A percentile compares a stretch with the other conserved stretches of the same genome.
Evolutionary conservation across 2,113 vertebrate species (phyloP).

Genomic region (Ceyx cyanopectus): DNA sequence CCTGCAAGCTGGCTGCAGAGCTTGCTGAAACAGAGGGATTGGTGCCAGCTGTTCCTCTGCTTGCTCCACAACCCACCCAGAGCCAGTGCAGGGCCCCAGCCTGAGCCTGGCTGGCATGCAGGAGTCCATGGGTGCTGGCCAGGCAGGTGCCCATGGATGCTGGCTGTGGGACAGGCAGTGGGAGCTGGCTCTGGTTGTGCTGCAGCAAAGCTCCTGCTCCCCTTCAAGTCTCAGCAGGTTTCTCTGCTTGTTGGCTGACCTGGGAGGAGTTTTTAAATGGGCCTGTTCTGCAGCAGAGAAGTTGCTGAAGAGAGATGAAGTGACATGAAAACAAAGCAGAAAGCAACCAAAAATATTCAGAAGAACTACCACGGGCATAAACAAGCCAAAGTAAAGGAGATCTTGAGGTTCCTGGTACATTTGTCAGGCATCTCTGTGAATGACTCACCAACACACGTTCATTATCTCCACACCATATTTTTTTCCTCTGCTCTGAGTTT

Average conservation of each 20-base stretch:
- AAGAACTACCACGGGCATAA: slow-evolving; percentile 1
- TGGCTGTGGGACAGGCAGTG: no score
- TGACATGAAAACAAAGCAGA: neutral
- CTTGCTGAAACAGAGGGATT: neutral
- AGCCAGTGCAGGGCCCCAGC: neutral
- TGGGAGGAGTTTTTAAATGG: slow-evolving; percentile 53
- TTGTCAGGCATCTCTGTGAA: neutral
- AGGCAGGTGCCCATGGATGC: neutral
- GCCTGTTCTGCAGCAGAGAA: neutral
- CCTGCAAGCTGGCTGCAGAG: neutral
- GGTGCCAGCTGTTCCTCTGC: neutral
- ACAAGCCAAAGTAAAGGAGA: slow-evolving; percentile 39
- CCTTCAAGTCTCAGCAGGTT: slow-evolving; percentile 46
- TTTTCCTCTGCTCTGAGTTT: neutral
- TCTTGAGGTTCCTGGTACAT: neutral
- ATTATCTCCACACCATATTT: neutral
- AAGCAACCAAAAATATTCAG: slow-evolving; percentile 8
- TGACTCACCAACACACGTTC: neutral
- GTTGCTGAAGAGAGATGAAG: neutral
- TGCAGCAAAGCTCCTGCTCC: neutral
- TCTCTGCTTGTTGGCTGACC: slow-evolving; percentile 10
- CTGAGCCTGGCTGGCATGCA: neutral
- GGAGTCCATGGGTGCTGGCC: neutral
- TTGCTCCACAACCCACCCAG: neutral
- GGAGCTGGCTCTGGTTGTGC: neutral